phyloP scores from a whole-genome alignment of 2,113 vertebrate species.

The Tragelaphus buxtoni region DNA sequence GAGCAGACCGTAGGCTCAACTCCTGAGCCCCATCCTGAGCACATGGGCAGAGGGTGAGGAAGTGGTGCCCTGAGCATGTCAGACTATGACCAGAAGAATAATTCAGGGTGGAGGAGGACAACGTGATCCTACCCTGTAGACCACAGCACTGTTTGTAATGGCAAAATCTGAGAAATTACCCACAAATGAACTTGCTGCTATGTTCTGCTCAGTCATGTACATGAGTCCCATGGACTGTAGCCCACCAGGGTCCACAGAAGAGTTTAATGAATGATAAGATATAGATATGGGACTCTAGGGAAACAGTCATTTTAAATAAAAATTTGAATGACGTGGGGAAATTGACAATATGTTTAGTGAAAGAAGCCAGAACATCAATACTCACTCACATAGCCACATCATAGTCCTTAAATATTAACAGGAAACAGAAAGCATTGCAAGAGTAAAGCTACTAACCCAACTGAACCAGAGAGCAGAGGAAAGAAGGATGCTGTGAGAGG shows the following conservation, averaged over 20 bases:
- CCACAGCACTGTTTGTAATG: background rate
- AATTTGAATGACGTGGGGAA: background rate
- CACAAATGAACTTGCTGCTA: background rate
- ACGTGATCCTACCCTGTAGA: background rate
- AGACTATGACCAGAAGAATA: background rate
- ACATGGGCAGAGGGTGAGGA: background rate
- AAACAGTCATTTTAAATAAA: background rate
- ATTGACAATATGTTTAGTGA: background rate
- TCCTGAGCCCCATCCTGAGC: background rate
- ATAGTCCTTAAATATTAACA: background rate
- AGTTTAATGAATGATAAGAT: background rate
- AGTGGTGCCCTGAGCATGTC: no score
- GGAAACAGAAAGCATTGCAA: background rate
- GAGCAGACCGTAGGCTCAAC: background rate
- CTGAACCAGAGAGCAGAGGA: background rate
- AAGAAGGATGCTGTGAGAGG: background rate
- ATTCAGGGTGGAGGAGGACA: fast-evolving
- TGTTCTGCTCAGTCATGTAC: background rate
- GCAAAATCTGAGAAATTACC: background rate
- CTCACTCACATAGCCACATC: background rate
- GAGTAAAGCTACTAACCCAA: background rate
- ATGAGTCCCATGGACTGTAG: background rate
- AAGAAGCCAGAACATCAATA: background rate
- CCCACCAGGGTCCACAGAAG: background rate
- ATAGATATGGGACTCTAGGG: background rate